A percentile compares a stretch with the other conserved stretches of the same genome.
These are phyloP conservation scores for Nezara viridula DNA, from an alignment of 2,888 invertebrate species.

Conservation along the genomic window DNA sequence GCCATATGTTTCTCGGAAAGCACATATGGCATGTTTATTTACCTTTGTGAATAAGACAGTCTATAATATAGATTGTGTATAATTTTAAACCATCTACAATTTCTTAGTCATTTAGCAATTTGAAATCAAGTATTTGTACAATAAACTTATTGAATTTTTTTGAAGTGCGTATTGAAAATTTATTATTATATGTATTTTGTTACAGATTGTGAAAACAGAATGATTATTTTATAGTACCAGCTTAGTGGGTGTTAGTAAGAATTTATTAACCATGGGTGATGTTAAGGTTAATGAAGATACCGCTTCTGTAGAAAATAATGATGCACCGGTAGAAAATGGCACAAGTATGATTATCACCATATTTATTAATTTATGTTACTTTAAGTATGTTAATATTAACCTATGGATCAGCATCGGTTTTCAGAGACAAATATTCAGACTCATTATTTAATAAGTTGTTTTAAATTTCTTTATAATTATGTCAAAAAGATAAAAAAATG, in stretches of 20 bases:
- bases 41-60: background rate
- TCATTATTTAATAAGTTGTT: background rate
- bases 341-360: background rate
- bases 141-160: background rate
- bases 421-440: background rate
- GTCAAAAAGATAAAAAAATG: background rate
- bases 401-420: background rate
- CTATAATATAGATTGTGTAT: background rate
- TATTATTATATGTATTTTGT: background rate
- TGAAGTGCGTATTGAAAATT: background rate
- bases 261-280: background rate
- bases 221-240: conserved; percentile 33
- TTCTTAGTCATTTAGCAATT: background rate
- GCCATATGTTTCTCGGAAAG: conserved; percentile 46
- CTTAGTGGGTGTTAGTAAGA: background rate
- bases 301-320: background rate
- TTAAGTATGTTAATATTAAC: background rate
- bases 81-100: background rate
- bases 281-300: conserved; percentile 23
- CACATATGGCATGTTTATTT: conserved; percentile 38
- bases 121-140: background rate
- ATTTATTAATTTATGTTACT: background rate
- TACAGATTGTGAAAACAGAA: conserved; percentile 30
- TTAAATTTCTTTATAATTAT: background rate
- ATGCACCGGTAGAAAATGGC: background rate